These are phyloP conservation scores for Embiotoca jacksoni DNA, from an alignment of 2,113 vertebrate genomes.

Conservation along the genomic window DNA sequence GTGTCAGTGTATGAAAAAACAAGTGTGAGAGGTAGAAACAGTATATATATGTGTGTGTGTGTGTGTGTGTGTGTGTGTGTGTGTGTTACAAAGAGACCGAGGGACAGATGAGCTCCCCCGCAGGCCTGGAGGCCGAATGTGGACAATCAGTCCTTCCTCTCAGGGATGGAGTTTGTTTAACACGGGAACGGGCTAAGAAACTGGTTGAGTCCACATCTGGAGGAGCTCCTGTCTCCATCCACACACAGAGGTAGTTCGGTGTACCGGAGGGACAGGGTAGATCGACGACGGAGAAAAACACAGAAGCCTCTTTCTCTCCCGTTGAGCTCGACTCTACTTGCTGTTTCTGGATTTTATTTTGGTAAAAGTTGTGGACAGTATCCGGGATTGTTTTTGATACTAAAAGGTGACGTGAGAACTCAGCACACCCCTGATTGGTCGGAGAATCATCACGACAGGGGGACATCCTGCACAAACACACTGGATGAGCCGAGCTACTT, in stretches of 20 bases:
- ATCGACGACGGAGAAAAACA: no score
- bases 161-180: conserved; percentile 69
- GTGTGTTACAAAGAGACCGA: conserved; percentile 30
- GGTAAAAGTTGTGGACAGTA: no score
- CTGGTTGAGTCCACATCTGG: conserved; percentile 77
- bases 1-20: conserved; percentile 30
- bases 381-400: no score
- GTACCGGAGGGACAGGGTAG: conserved; percentile 2
- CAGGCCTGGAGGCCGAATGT: conserved; percentile 79
- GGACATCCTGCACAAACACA: no score
- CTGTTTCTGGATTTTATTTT: no score
- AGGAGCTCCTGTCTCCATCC: conserved; percentile 42
- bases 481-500: no score
- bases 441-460: no score
- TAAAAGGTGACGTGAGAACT: no score
- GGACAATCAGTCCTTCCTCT: conserved; percentile 67
- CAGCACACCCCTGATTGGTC: no score
- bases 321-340: no score
- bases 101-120: conserved; percentile 79
- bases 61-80: conserved; percentile 40
- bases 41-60: conserved; percentile 21
- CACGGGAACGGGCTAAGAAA: conserved; percentile 77
- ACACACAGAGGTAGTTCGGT: conserved; percentile 49
- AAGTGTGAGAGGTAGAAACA: conserved; percentile 15
- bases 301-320: no score